Percentiles rank a stretch among this genome's conserved stretches.
Evolutionary conservation across 2,797 vertebrate species (phyloP).

Genomic region (Paedocypris micromegethes): DNA sequence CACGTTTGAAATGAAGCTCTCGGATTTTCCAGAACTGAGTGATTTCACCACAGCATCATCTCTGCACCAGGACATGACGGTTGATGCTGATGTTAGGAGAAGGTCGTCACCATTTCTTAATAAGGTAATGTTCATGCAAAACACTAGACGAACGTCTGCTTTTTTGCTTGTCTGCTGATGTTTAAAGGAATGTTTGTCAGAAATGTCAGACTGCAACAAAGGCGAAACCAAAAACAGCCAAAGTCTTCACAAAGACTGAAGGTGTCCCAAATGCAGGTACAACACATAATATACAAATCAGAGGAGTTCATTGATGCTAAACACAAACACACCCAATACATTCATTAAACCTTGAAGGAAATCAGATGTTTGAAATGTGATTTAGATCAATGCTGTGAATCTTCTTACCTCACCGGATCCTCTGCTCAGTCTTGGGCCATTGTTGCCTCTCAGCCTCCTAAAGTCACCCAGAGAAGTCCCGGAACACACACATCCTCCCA

Average conservation of each 20-base stretch:
- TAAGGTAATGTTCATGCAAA: conserved; percentile 26
- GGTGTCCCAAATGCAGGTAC: too few species aligned
- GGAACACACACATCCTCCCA: conserved; percentile 49
- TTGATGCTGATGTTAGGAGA: conserved; percentile 45
- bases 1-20: conserved; percentile 71
- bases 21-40: conserved; percentile 77
- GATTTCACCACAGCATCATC: conserved; percentile 34
- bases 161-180: too few species aligned
- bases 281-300: too few species aligned
- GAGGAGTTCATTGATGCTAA: too few species aligned
- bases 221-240: too few species aligned
- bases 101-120: conserved; percentile 19
- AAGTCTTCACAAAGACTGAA: too few species aligned
- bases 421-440: conserved; percentile 72
- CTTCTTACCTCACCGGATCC: conserved; percentile 26
- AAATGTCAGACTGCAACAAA: too few species aligned
- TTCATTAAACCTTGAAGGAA: too few species aligned
- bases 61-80: conserved; percentile 46
- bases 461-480: conserved; percentile 56
- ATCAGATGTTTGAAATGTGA: not conserved
- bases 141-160: not conserved
- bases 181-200: too few species aligned
- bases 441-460: conserved; percentile 75
- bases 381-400: conserved; percentile 24
- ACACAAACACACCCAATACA: too few species aligned